Evolutionary conservation across 2,888 invertebrate genomes (phyloP).

Genomic region (Halocaridina rubra): DNA sequence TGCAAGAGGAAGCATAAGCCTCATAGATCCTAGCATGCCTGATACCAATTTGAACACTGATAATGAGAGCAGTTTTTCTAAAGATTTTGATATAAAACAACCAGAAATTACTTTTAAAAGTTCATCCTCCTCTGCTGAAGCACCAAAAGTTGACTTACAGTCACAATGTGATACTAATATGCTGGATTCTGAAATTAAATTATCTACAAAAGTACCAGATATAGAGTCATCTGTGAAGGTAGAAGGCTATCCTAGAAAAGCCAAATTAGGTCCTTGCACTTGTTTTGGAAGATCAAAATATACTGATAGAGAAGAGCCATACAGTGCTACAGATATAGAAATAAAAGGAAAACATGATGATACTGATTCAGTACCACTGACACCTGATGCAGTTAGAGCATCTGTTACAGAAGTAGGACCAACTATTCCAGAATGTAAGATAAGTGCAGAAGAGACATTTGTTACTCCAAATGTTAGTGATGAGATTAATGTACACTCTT

Average conservation of each 20-base stretch:
- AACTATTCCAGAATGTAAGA: neutral
- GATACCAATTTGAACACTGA: neutral
- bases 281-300: too few species aligned
- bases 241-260: constrained; percentile 18
- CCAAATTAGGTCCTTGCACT: constrained; percentile 41
- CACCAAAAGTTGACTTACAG: neutral
- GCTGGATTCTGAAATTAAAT: constrained; percentile 13
- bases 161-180: constrained; percentile 4
- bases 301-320: too few species aligned
- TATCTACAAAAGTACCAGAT: too few species aligned
- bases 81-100: neutral
- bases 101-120: neutral
- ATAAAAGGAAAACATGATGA: too few species aligned
- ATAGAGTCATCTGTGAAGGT: too few species aligned
- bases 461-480: neutral
- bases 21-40: neutral
- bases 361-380: too few species aligned
- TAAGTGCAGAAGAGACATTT: neutral
- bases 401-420: too few species aligned
- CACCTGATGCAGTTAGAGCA: too few species aligned
- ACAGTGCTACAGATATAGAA: too few species aligned
- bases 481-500: neutral
- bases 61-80: neutral
- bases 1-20: too few species aligned
- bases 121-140: constrained; percentile 21